Evolutionary conservation across 2,113 vertebrate species (phyloP).

Genomic region (Illadopsis cleaveri): DNA sequence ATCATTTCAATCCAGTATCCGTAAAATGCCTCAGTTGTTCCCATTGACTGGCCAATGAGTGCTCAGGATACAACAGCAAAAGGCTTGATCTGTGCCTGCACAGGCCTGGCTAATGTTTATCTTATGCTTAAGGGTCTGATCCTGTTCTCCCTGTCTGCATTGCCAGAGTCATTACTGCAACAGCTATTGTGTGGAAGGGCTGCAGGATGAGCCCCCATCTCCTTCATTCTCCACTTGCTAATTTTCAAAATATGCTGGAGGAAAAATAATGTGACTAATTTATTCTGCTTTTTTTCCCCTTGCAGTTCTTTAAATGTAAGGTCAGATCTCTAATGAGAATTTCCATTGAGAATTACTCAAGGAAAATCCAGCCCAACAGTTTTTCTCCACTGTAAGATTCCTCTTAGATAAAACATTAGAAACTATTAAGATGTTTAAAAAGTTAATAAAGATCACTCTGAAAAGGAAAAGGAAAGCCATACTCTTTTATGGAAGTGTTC

Average conservation of each 20-base stretch:
- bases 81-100: background rate
- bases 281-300: conserved; percentile 3
- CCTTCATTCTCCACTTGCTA: background rate
- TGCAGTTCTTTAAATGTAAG: background rate
- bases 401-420: conserved; percentile 4
- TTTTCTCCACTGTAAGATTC: background rate
- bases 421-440: conserved; percentile 15
- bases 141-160: background rate
- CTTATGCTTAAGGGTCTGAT: background rate
- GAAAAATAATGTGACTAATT: conserved; percentile 23
- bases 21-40: background rate
- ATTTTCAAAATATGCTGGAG: conserved; percentile 20
- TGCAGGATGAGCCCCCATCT: background rate
- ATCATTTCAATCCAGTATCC: background rate
- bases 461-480: background rate
- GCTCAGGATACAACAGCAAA: background rate
- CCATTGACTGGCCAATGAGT: background rate
- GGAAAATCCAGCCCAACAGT: background rate
- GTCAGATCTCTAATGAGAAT: conserved; percentile 20
- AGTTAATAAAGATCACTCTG: conserved; percentile 14
- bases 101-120: background rate
- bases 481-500: background rate
- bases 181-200: background rate
- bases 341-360: conserved; percentile 45
- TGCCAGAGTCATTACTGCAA: background rate